Evolutionary conservation across 1,140 invertebrate genomes (phyloP), one percentile per base, ranked within the genome.

Genomic region (Argopecten irradians): DNA sequence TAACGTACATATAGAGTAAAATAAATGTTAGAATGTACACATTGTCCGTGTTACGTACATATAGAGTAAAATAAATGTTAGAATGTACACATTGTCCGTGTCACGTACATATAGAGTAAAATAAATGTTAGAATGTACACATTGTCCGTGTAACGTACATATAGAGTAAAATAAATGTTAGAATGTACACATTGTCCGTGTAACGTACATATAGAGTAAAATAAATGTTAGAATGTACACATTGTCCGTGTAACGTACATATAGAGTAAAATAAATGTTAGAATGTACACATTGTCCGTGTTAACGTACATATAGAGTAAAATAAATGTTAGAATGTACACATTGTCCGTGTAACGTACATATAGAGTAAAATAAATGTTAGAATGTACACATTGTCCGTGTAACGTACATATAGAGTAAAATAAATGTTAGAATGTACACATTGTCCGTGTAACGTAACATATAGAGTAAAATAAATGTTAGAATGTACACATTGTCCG

Each of bases 251-350:
- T 71, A 71, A 71, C 55, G 22, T 71, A 71, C 55, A 71, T 46
- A 19, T 11, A 46, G 28, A n/a, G 55, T n/a, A n/a, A 71, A 71
- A 71, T 71, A 71, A 71, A 71, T 71, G 55, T n/a, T n/a, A n/a
- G n/a, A n/a, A n/a, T n/a, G n/a, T 71, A 71, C 55, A 71, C 16
- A n/a, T n/a, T 71, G 55, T 71, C 55, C 19, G 5, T 16, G n/a
- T 71, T n/a, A 71, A 71, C 55, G 22, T 71, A 71, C 55, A 71
- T 46, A 19, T 11, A 46, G 28, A n/a, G 55, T n/a, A n/a, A 71
- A 71, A 71, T 71, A 71, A 71, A 71, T 71, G 55, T n/a, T n/a
- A n/a, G n/a, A n/a, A n/a, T n/a, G n/a, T 71, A 71, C 55, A 71
- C 16, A n/a, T n/a, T 71, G 55, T 71, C 55, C 19, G 5, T 16